Evolutionary conservation across 2,113 vertebrate species (phyloP).

Genomic region (Brachypodius melanocephalos): DNA sequence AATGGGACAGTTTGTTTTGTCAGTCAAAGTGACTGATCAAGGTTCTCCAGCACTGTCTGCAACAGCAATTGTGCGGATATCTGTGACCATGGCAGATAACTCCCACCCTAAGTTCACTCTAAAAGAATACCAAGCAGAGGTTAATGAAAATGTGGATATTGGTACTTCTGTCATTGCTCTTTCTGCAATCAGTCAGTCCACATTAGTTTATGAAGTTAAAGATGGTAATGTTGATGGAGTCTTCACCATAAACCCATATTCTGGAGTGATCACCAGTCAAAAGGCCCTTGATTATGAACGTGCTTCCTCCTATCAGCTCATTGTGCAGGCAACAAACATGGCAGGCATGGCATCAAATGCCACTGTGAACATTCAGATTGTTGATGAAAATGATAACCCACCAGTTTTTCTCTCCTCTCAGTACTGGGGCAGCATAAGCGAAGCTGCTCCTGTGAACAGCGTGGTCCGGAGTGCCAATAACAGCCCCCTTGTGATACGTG

Average conservation of each 20-base stretch:
- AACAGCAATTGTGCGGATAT: slow-evolving; percentile 87
- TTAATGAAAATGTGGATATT: slow-evolving; percentile 85
- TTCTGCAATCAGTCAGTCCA: slow-evolving; percentile 90
- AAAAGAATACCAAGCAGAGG: slow-evolving; percentile 89
- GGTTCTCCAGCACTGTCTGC: slow-evolving; percentile 88
- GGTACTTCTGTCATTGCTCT: slow-evolving; percentile 88
- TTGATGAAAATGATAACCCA: slow-evolving; percentile 93
- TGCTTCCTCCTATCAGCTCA: slow-evolving; percentile 80
- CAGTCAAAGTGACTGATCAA: slow-evolving; percentile 86
- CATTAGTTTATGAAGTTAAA: slow-evolving; percentile 89
- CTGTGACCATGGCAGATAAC: slow-evolving; percentile 91
- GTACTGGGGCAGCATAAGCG: slow-evolving; percentile 88
- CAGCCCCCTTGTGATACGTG: slow-evolving; percentile 88
- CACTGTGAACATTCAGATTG: slow-evolving; percentile 84
- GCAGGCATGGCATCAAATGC: slow-evolving; percentile 91
- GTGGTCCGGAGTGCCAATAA: slow-evolving; percentile 81
- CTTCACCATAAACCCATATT: slow-evolving; percentile 93
- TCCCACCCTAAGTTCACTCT: slow-evolving; percentile 89
- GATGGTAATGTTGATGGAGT: slow-evolving; percentile 80
- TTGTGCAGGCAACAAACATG: slow-evolving; percentile 92
- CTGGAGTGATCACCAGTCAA: slow-evolving; percentile 89
- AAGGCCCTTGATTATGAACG: slow-evolving; percentile 86
- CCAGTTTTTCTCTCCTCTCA: slow-evolving; percentile 88
- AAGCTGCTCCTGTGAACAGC: slow-evolving; percentile 89
- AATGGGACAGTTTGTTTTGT: slow-evolving; percentile 90